phyloP scores from a whole-genome alignment of 1,140 invertebrate genomes.

The Aphis craccivora region DNA sequence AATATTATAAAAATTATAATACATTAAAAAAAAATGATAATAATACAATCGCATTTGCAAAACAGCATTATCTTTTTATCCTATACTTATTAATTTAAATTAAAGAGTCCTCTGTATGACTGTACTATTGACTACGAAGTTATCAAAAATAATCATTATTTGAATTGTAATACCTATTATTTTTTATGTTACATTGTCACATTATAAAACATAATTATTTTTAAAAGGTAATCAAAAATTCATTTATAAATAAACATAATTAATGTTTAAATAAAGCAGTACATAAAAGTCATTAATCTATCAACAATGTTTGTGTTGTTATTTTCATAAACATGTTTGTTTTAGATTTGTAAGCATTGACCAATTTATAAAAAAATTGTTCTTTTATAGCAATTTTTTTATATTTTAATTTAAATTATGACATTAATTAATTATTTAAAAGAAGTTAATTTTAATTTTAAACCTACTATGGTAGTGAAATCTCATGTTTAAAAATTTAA shows the following conservation, averaged over 20 bases:
- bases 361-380: background rate
- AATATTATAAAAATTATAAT: background rate
- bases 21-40: background rate
- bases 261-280: background rate
- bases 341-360: background rate
- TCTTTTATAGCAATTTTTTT: background rate
- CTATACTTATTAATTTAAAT: background rate
- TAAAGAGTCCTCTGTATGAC: background rate
- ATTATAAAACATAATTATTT: background rate
- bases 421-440: too few species aligned
- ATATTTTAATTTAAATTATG: background rate
- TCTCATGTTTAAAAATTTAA: background rate
- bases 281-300: background rate
- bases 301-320: background rate
- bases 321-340: background rate
- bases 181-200: background rate
- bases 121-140: background rate
- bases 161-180: background rate
- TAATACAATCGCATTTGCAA: background rate
- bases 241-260: background rate
- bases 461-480: background rate
- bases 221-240: background rate
- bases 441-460: background rate
- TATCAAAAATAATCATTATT: background rate
- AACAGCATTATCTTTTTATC: background rate